Conservation (phyloP, 2,888 invertebrate species). For the Habrosyne pyritoides region DNA sequence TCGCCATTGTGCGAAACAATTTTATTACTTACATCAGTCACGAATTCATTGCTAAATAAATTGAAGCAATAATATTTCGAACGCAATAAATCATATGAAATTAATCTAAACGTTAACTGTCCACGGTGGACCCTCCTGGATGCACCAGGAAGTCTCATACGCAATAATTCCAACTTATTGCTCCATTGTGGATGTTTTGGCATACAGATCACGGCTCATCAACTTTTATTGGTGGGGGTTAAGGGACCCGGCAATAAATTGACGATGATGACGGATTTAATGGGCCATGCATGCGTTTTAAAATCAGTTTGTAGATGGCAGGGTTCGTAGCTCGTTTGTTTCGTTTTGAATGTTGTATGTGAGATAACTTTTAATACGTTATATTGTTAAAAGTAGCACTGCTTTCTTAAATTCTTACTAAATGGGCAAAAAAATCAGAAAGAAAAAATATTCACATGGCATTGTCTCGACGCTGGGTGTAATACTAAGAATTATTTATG, state of each 20-base stretch:
- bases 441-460: too few species aligned
- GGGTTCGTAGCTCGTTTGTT: conserved; percentile 15
- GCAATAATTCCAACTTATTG: conserved; percentile 62
- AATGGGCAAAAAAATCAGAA: too few species aligned
- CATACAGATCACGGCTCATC: conserved; percentile 78
- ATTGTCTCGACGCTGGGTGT: too few species aligned
- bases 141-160: conserved; percentile 44
- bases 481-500: too few species aligned
- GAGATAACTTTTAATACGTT: neutral
- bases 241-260: conserved; percentile 64
- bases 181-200: conserved; percentile 73
- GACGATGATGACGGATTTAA: conserved; percentile 72
- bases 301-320: conserved; percentile 49
- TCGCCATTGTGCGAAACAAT: neutral
- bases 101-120: conserved; percentile 35
- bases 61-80: conserved; percentile 7
- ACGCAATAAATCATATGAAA: conserved; percentile 24
- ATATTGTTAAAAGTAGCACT: neutral
- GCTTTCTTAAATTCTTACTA: too few species aligned
- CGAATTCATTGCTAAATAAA: conserved; percentile 3
- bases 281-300: conserved; percentile 68
- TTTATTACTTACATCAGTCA: neutral
- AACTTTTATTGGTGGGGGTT: conserved; percentile 72
- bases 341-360: neutral
- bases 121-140: conserved; percentile 36